Conservation (phyloP, 2,113 vertebrate genomes). For the Pachypanchax playfairii region DNA sequence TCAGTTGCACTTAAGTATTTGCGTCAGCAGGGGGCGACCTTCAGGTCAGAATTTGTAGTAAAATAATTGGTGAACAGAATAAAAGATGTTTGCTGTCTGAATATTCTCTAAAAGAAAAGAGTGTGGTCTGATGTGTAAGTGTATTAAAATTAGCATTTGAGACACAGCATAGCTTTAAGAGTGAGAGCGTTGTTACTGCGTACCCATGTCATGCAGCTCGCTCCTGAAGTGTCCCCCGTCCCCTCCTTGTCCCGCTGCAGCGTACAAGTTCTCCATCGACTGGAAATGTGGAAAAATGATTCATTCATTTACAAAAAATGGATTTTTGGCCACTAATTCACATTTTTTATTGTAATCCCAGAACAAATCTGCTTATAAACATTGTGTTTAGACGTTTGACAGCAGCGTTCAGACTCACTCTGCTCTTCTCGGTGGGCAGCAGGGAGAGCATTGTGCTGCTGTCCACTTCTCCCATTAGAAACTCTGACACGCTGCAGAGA, state of each 20-base stretch:
- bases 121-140: no score
- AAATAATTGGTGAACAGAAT: not conserved
- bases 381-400: no score
- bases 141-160: not conserved
- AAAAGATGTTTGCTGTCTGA: accelerated
- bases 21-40: slow-evolving; percentile 15
- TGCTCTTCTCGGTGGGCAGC: slow-evolving; percentile 88
- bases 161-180: not conserved
- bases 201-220: slow-evolving; percentile 77
- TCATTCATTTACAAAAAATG: slow-evolving; percentile 5
- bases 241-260: slow-evolving; percentile 69
- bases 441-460: slow-evolving; percentile 92
- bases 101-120: no score
- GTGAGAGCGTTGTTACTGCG: not conserved
- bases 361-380: no score
- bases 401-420: slow-evolving; percentile 84
- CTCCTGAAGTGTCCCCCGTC: slow-evolving; percentile 60
- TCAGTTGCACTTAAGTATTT: not conserved
- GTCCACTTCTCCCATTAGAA: slow-evolving; percentile 97
- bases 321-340: not conserved
- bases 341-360: no score
- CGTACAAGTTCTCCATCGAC: slow-evolving; percentile 90
- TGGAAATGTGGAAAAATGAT: slow-evolving; percentile 61
- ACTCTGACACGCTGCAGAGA: slow-evolving; percentile 87
- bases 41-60: not conserved